phyloP scores from a whole-genome alignment of 2,113 vertebrate species.

The Toxotes chatareus region DNA sequence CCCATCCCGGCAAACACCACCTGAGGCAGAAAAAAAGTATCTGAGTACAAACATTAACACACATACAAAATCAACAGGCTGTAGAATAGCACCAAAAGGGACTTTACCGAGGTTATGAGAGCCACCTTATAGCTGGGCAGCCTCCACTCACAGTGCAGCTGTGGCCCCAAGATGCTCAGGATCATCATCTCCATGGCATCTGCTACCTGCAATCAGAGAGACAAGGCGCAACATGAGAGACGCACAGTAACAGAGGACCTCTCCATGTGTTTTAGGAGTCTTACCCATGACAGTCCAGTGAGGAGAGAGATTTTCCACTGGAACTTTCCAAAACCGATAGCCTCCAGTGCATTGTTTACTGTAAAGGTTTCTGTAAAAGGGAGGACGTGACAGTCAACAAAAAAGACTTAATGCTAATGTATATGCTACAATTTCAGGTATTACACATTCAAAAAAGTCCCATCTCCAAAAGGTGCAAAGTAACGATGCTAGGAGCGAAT shows the following conservation, averaged over 20 bases:
- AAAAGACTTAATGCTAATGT: background rate
- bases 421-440: background rate
- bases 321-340: conserved; percentile 94
- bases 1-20: conserved; percentile 96
- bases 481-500: background rate
- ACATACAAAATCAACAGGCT: background rate
- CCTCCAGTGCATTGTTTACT: conserved; percentile 95
- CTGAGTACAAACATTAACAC: background rate
- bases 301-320: conserved; percentile 94
- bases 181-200: conserved; percentile 99
- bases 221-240: background rate
- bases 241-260: background rate
- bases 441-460: too few species aligned
- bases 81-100: background rate
- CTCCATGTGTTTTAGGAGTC: conserved; percentile 23
- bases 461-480: too few species aligned
- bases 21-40: conserved; percentile 69
- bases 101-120: conserved; percentile 92
- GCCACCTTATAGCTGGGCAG: conserved; percentile 93
- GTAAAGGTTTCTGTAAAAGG: conserved; percentile 90
- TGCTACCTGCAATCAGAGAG: conserved; percentile 86
- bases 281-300: conserved; percentile 95
- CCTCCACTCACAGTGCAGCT: conserved; percentile 96
- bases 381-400: background rate
- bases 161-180: conserved; percentile 93